Evolutionary conservation across 2,888 invertebrate species (phyloP).

Genomic region (Mayetiola destructor): DNA sequence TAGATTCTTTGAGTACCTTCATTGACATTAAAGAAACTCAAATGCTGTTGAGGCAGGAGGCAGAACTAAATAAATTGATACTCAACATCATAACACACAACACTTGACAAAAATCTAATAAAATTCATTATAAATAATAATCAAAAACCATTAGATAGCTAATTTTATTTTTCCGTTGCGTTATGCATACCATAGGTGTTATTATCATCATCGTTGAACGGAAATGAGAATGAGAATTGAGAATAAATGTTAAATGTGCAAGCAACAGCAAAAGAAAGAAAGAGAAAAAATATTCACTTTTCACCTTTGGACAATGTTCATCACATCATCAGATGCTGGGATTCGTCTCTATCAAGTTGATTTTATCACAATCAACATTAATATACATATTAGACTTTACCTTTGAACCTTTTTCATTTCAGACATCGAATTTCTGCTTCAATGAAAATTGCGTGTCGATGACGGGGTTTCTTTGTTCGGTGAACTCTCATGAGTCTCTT

Average conservation of each 20-base stretch:
- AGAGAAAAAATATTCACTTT: no score
- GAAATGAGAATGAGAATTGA: no score
- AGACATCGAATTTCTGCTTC: neutral
- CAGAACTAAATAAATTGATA: no score
- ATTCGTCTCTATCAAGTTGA: no score
- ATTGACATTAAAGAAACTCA: no score
- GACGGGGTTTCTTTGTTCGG: no score
- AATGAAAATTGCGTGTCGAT: conserved; percentile 4
- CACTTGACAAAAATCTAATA: no score
- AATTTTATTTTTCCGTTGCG: conserved; percentile 5
- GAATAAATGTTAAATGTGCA: neutral
- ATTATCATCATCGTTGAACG: neutral
- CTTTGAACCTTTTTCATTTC: conserved; percentile 3
- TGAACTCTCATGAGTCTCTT: no score
- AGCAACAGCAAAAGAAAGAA: neutral
- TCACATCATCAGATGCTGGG: neutral
- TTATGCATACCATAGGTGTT: conserved; percentile 8
- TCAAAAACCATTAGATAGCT: conserved; percentile 8
- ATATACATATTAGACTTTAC: neutral
- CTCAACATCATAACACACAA: no score
- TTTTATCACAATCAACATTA: no score
- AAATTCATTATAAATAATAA: conserved; percentile 12
- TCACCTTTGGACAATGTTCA: neutral
- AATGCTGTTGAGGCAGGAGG: no score
- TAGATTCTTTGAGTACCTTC: no score